Evolutionary conservation across 2,113 vertebrate species (phyloP).

Genomic region (Oryctolagus cuniculus): mOryCun1.1 NC_091442.1:114508001-114508500

Average conservation of each 20-base stretch:
- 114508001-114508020: neutral
- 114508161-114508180: no score
- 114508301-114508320: slow-evolving; percentile 90
- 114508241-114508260: slow-evolving; percentile 97
- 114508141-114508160: no score
- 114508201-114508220: slow-evolving; percentile 96
- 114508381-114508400: accelerated
- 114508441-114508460: slow-evolving; percentile 98
- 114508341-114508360: slow-evolving; percentile 91
- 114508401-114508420: neutral
- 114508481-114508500: slow-evolving; percentile 98
- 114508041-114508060: neutral
- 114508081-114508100: no score
- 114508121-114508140: no score
- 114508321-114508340: slow-evolving; percentile 94
- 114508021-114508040: accelerated
- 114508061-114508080: neutral
- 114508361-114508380: neutral
- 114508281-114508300: slow-evolving; percentile 96
- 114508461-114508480: slow-evolving; percentile 97
- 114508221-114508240: slow-evolving; percentile 98
- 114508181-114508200: neutral
- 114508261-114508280: slow-evolving; percentile 95
- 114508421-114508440: slow-evolving; percentile 69
- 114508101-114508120: neutral